Evolutionary conservation across 2,113 vertebrate genomes (phyloP), one percentile per base, ranked within the genome.

Genomic region (Cebus imitator): DNA sequence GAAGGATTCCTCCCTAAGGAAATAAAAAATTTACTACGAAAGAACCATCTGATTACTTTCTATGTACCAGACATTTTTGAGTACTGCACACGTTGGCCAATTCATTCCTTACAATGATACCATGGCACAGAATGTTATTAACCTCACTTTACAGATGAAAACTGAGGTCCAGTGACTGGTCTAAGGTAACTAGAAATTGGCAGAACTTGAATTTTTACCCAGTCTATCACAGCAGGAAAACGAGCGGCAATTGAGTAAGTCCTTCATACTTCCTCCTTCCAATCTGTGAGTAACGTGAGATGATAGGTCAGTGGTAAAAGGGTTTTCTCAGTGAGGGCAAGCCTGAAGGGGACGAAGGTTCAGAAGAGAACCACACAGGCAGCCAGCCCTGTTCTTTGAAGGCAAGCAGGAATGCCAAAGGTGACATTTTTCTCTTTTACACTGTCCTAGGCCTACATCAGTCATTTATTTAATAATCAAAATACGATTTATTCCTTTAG

Each of bases 291-390:
- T 8, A 18, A 76, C 4, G 12, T 58, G 30, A 78, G 79, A 17
- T 1, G n/a, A 87, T 2, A 10, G 30, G 7, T 43, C 20, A 43
- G 8, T 23, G 18, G 18, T 0, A 4, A 48, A 52, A 18, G 1
- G 8, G n/a, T 12, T n/a, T 87, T 84, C 48, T 86, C 30, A 17
- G 13, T 0, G n/a, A 68, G 18, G 43, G 0, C n/a, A 40, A 37
- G 43, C 6, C 0, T 2, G 64, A 32, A 14, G 20, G 13, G 23
- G 18, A 57, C 32, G 13, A 10, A 25, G 30, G 17, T 23, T 0
- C 32, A 30, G 4, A 23, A 76, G 37, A n/a, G 4, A 27, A 21
- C 2, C 23, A 2, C 20, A 14, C 5, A 4, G 2, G 1, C 43
- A 17, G 10, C 25, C 21, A 91, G 25, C 37, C 45, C 21, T 45